These are phyloP conservation scores for Microctonus aethiopoides DNA, from an alignment of 2,888 invertebrate genomes.

Conservation along the genomic window DNA sequence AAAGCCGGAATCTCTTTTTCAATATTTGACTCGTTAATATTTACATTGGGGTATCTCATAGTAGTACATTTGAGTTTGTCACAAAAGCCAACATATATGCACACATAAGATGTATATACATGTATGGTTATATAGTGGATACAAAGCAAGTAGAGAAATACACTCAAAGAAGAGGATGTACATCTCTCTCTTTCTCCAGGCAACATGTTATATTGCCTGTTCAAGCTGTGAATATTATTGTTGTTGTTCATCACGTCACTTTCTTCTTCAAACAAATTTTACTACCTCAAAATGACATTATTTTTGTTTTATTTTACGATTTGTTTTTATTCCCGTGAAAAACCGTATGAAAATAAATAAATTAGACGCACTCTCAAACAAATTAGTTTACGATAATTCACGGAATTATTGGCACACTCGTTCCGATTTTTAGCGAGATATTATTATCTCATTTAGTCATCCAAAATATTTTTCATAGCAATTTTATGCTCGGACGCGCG, in stretches of 20 bases:
- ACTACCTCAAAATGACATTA: not conserved
- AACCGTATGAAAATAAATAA: not conserved
- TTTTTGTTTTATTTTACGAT: too few relatives aligned
- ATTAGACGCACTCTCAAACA: not conserved
- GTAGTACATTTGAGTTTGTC: not conserved
- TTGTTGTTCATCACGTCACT: not conserved
- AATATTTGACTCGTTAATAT: not conserved
- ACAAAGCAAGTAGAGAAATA: not conserved
- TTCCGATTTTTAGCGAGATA: not conserved
- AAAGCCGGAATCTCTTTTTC: not conserved
- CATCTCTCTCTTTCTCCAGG: conserved; percentile 40
- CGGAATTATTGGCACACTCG: not conserved
- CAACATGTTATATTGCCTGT: conserved; percentile 41
- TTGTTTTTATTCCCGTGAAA: not conserved
- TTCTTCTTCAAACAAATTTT: not conserved
- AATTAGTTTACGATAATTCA: not conserved
- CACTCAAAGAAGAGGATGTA: not conserved
- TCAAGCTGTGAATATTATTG: conserved; percentile 36
- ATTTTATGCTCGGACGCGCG: not conserved
- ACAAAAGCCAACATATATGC: not conserved
- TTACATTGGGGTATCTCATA: not conserved
- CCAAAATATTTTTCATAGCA: not conserved
- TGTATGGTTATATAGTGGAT: not conserved
- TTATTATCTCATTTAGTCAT: not conserved
- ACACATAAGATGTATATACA: not conserved